These are phyloP conservation scores for Molossus molossus DNA, from an alignment of 2,797 vertebrate species.

Conservation along the genomic window DNA sequence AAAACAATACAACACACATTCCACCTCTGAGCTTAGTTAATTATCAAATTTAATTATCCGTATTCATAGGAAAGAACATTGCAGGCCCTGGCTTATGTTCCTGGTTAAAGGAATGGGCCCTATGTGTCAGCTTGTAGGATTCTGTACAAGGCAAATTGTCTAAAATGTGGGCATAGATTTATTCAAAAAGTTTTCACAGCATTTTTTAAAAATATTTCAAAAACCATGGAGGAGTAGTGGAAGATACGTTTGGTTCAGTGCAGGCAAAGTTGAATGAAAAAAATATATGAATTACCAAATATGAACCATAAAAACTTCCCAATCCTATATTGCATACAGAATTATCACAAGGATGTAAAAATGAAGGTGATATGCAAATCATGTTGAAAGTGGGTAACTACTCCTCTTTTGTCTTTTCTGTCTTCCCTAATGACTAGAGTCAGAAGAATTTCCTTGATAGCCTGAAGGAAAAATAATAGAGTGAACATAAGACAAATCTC, in stretches of 20 bases:
- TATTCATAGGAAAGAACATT: too few relatives aligned
- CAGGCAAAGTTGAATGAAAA: background rate
- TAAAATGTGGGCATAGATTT: background rate
- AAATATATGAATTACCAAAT: background rate
- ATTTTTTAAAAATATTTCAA: background rate
- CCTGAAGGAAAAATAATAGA: background rate
- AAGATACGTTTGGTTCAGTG: background rate
- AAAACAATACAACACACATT: background rate
- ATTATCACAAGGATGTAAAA: background rate
- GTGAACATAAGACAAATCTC: background rate
- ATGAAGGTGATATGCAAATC: background rate
- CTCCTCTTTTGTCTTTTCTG: background rate
- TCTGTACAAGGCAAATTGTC: background rate
- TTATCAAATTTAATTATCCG: background rate
- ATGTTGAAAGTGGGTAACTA: background rate
- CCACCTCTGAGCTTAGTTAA: background rate
- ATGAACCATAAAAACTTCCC: background rate
- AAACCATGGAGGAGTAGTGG: background rate
- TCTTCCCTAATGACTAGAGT: background rate
- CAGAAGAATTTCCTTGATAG: background rate
- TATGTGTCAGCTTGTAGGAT: background rate
- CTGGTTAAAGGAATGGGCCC: too few relatives aligned
- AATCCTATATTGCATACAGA: background rate
- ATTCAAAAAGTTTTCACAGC: background rate
- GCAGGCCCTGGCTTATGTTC: background rate